Evolutionary conservation across 2,888 invertebrate species (phyloP).

Genomic region (Dynastes grantii): DNA sequence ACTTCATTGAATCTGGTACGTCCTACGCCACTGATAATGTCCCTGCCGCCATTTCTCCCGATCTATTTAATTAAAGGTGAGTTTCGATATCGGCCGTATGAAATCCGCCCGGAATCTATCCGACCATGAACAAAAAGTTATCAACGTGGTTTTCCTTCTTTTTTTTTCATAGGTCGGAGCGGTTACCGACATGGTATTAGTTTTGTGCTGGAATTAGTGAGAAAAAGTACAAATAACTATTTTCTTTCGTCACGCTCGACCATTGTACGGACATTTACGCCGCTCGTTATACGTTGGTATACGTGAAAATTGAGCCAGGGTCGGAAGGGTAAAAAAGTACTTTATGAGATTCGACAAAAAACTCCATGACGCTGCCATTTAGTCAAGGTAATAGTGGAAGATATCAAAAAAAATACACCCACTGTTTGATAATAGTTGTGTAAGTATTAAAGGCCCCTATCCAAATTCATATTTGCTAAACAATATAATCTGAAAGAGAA

Average conservation of each 20-base stretch:
- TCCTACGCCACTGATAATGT: constrained; percentile 36
- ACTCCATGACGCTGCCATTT: too few species aligned
- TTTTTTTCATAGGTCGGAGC: background rate
- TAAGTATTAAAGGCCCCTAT: too few species aligned
- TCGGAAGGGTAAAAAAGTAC: background rate
- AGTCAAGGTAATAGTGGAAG: too few species aligned
- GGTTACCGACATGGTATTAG: constrained; percentile 17
- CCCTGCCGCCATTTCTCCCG: constrained; percentile 36
- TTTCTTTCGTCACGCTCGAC: constrained; percentile 37
- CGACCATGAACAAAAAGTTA: constrained; percentile 49
- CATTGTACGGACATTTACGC: background rate
- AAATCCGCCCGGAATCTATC: constrained; percentile 42
- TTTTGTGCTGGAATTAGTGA: constrained; percentile 37
- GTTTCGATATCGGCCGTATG: constrained; percentile 51
- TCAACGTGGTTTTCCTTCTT: constrained; percentile 32
- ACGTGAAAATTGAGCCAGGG: constrained; percentile 38
- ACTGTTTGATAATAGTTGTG: too few species aligned
- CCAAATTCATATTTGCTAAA: too few species aligned
- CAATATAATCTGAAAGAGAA: too few species aligned
- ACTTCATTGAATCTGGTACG: constrained; percentile 1
- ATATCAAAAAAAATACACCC: too few species aligned
- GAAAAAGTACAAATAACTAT: constrained; percentile 43
- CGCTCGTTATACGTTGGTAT: constrained; percentile 3
- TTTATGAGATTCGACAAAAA: background rate
- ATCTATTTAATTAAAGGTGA: constrained; percentile 55